phyloP scores from a whole-genome alignment of 92 coral and sea anemone species.

The Phenganax stokvisi region DNA sequence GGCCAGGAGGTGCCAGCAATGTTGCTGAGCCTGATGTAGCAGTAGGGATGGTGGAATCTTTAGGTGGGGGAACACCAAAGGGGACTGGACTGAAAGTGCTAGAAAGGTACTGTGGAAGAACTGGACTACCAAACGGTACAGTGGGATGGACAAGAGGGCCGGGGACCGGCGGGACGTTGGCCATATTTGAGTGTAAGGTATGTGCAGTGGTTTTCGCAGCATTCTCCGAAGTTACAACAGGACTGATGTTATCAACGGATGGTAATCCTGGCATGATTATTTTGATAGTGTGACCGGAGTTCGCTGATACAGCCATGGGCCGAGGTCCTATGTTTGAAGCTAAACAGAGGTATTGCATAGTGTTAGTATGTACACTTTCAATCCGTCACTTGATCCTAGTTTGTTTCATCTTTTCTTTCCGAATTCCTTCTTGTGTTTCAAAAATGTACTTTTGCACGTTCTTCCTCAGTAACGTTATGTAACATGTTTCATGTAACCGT shows the following conservation, averaged over 20 bases:
- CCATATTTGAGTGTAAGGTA: background rate
- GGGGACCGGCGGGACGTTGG: background rate
- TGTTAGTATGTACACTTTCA: too few relatives aligned
- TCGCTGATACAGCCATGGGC: slow-evolving; percentile 5
- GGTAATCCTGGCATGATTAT: background rate
- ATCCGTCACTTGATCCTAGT: too few relatives aligned
- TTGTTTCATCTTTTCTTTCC: too few relatives aligned
- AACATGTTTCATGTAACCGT: too few relatives aligned
- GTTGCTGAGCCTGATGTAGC: background rate
- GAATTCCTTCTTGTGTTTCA: too few relatives aligned
- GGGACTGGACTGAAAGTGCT: slow-evolving; percentile 15
- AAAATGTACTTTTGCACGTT: too few relatives aligned
- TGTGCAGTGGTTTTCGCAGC: background rate
- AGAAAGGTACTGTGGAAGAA: background rate
- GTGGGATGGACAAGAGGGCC: slow-evolving; percentile 5
- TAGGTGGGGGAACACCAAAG: slow-evolving; percentile 3
- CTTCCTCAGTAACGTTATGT: too few relatives aligned
- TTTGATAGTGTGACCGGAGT: background rate
- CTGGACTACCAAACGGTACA: background rate
- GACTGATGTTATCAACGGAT: slow-evolving; percentile 85
- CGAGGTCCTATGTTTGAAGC: slow-evolving; percentile 48
- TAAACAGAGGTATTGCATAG: background rate
- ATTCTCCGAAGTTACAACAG: slow-evolving; percentile 61
- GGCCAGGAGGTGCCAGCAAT: background rate
- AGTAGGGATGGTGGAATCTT: slow-evolving; percentile 4